Percentiles rank a stretch among this genome's conserved stretches.
Evolutionary conservation across 2,797 vertebrate species (phyloP).

Genomic region (Percopsis omiscomaycus): DNA sequence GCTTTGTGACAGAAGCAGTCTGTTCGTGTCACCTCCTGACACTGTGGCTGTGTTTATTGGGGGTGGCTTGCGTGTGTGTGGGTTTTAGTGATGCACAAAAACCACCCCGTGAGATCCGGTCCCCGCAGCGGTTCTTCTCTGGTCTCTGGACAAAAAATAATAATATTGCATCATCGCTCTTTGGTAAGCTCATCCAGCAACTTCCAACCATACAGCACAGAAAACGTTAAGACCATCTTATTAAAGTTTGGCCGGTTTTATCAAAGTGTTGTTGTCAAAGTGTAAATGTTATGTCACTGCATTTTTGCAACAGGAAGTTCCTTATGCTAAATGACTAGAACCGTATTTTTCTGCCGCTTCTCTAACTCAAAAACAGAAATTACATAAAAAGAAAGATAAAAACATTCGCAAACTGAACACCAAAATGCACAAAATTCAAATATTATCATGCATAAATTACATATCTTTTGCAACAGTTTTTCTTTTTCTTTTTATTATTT

Average conservation of each 20-base stretch:
- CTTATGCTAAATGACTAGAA: background rate
- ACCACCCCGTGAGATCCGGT: constrained; percentile 12
- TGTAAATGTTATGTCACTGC: background rate
- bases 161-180: background rate
- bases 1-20: constrained; percentile 20
- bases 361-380: too few relatives aligned
- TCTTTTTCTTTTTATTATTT: too few relatives aligned
- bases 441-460: too few relatives aligned
- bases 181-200: constrained; percentile 6
- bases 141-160: background rate
- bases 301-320: constrained; percentile 16
- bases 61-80: constrained; percentile 18
- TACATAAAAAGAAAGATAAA: too few relatives aligned
- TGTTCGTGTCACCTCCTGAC: constrained; percentile 15
- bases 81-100: constrained; percentile 7
- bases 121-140: constrained; percentile 25
- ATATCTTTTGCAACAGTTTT: too few relatives aligned
- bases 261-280: background rate
- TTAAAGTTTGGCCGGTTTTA: background rate
- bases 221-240: background rate
- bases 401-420: too few relatives aligned
- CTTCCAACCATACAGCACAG: background rate
- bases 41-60: constrained; percentile 13
- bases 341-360: background rate
- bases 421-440: too few relatives aligned